Percentiles rank a stretch among this genome's conserved stretches.
These are phyloP conservation scores for Enoplosus armatus DNA, from an alignment of 2,797 vertebrate genomes.

Conservation along the genomic window DNA sequence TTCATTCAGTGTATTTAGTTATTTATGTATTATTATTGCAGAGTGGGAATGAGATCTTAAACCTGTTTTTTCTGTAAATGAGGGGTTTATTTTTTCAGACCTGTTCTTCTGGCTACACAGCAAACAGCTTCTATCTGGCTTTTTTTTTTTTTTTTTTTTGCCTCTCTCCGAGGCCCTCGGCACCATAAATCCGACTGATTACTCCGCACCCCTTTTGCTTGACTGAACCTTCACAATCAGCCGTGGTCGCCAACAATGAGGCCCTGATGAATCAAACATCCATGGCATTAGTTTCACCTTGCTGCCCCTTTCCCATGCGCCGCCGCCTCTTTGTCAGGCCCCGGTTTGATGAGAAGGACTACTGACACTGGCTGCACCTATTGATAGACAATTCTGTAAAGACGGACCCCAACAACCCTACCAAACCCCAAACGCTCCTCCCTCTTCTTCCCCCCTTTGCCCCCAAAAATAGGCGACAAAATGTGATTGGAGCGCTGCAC, in stretches of 20 bases:
- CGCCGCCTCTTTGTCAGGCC: conserved; percentile 89
- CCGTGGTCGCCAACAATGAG: conserved; percentile 95
- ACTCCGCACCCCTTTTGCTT: conserved; percentile 98
- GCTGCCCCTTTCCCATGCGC: conserved; percentile 96
- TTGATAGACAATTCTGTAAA: conserved; percentile 97
- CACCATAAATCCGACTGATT: conserved; percentile 98
- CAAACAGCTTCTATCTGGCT: conserved; percentile 72
- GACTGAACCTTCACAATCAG: conserved; percentile 99
- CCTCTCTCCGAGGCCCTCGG: conserved; percentile 76
- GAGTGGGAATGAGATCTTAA: not conserved
- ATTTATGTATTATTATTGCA: too few species aligned
- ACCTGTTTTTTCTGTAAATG: conserved; percentile 12
- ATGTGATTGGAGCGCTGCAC: conserved; percentile 48
- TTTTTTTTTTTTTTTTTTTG: conserved; percentile 35
- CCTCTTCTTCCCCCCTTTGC: conserved; percentile 42
- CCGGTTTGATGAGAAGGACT: conserved; percentile 97
- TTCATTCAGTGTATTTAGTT: not conserved
- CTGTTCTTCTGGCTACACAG: conserved; percentile 87
- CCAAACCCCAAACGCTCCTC: conserved; percentile 54
- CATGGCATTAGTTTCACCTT: conserved; percentile 99
- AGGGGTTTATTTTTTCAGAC: conserved; percentile 79
- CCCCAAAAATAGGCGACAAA: conserved; percentile 69
- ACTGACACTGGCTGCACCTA: conserved; percentile 98
- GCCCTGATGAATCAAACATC: conserved; percentile 99
- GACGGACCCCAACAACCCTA: conserved; percentile 85